Base-by-base conservation (phyloP, 2,888 invertebrate species). In the Xiphydria camelus region DNA sequence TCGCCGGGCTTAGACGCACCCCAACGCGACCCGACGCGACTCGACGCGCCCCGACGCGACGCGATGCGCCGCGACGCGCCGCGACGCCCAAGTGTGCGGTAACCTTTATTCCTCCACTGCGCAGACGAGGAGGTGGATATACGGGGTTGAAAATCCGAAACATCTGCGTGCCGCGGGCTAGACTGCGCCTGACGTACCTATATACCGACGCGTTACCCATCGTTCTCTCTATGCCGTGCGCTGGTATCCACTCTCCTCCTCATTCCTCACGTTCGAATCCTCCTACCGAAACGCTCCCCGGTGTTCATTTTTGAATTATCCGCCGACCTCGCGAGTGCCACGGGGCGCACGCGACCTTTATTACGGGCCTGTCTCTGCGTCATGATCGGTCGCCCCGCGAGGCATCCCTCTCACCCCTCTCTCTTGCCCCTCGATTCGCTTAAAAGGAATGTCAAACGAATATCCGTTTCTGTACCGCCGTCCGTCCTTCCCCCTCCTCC, bases 61-160 rank as follows among this genome's bases (percentile, higher is more conserved):
- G n/a, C n/a, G n/a, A n/a, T n/a, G n/a, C n/a, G n/a, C n/a, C n/a
- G n/a, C n/a, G n/a, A n/a, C n/a, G n/a, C n/a, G n/a, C n/a, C n/a
- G n/a, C n/a, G n/a, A n/a, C n/a, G n/a, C n/a, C n/a, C n/a, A n/a
- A n/a, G n/a, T n/a, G n/a, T n/a, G n/a, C n/a, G n/a, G n/a, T n/a
- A n/a, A n/a, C n/a, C n/a, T n/a, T n/a, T n/a, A n/a, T n/a, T n/a
- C n/a, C n/a, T n/a, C n/a, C n/a, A n/a, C n/a, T n/a, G n/a, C n/a
- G n/a, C n/a, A n/a, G n/a, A n/a, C n/a, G n/a, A 29, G 29, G 29
- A 29, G 12, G 29, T 12, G 29, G 14, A 29, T 12, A 29, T 29
- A 40, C 31, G 34, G 41, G 36, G 45, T 41, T 41, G 53, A 35
- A 53, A 54, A 53, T 50, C 44, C 44, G 41, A 50, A 54, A 47